These are phyloP conservation scores for Cataglyphis rosenhaueri DNA, from an alignment of 2,888 invertebrate genomes.

Conservation along the genomic window DNA sequence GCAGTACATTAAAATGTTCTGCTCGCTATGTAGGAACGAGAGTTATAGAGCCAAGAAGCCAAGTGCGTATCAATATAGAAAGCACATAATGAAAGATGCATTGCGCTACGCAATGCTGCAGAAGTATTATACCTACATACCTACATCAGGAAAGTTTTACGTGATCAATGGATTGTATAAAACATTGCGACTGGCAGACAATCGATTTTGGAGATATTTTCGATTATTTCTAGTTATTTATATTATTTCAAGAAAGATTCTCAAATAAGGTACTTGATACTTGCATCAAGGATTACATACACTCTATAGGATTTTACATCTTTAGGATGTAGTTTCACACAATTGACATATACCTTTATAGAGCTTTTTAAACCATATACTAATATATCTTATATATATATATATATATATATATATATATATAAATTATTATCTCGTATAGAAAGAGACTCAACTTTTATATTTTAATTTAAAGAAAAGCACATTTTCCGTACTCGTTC, in stretches of 20 bases:
- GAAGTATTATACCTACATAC: not conserved
- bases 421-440: conserved; percentile 1
- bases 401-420: not conserved
- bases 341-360: not conserved
- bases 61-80: not conserved
- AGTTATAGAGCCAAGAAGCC: conserved; percentile 8
- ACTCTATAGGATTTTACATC: not conserved
- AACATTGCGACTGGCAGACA: not conserved
- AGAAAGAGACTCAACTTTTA: conserved; percentile 19
- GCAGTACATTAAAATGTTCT: conserved; percentile 34
- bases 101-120: not conserved
- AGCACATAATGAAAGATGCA: not conserved
- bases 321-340: not conserved
- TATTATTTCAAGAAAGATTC: not conserved
- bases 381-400: not conserved
- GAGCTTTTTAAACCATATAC: not conserved
- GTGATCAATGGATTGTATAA: not conserved
- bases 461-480: conserved; percentile 19
- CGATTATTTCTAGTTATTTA: not conserved
- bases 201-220: not conserved
- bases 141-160: not conserved
- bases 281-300: not conserved
- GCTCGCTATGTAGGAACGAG: not conserved
- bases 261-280: not conserved
- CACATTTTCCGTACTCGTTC: conserved; percentile 29